phyloP scores from a whole-genome alignment of 2,797 vertebrate species.

The Cercopithecus mitis region DNA sequence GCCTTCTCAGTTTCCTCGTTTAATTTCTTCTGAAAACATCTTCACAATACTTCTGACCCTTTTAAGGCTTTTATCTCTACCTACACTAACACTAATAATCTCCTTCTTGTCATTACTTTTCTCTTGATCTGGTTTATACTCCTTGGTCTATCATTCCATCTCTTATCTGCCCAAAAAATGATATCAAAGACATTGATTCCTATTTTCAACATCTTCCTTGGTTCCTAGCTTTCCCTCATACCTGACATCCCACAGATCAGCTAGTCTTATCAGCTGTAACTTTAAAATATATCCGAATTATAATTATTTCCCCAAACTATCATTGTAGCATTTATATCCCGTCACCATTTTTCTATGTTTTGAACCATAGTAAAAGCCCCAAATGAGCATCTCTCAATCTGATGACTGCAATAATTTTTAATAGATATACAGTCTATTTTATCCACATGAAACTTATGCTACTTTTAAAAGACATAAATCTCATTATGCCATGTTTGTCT shows the following conservation, averaged over 20 bases:
- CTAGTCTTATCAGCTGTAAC: background rate
- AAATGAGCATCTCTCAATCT: background rate
- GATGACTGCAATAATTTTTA: background rate
- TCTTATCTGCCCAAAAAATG: background rate
- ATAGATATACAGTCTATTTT: background rate
- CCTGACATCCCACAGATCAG: background rate
- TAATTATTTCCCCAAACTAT: background rate
- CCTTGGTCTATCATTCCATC: background rate
- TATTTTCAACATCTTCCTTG: background rate
- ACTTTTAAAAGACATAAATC: background rate
- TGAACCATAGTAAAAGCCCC: background rate
- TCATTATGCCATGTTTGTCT: background rate
- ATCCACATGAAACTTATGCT: background rate
- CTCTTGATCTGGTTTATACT: background rate
- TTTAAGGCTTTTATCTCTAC: background rate
- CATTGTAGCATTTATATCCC: background rate
- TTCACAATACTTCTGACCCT: background rate
- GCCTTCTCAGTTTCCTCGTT: background rate
- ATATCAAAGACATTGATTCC: background rate
- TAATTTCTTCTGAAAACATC: background rate
- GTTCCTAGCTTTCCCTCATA: background rate
- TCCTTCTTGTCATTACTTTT: background rate
- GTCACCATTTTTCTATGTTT: background rate
- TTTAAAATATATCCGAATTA: background rate
- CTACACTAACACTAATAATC: background rate